Conservation (phyloP, 2,888 invertebrate species). For the Pammene fasciana region DNA sequence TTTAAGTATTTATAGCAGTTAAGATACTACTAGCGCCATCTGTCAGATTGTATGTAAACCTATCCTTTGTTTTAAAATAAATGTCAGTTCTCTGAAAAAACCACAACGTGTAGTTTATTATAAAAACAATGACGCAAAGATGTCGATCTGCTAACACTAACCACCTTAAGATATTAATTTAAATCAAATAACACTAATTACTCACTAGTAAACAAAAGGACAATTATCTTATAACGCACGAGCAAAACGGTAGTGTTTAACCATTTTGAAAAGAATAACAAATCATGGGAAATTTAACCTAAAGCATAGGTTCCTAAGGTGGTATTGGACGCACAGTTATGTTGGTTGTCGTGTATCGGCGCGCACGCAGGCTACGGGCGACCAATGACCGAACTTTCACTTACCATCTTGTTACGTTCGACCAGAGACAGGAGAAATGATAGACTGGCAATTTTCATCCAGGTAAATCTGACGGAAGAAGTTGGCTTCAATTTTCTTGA, state of each 20-base stretch:
- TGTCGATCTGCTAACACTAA: conserved; percentile 20
- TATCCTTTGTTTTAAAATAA: too few relatives aligned
- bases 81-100: too few relatives aligned
- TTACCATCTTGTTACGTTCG: conserved; percentile 68
- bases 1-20: too few relatives aligned
- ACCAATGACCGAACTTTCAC: conserved; percentile 83
- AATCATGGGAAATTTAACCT: conserved; percentile 43
- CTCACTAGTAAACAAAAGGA: conserved; percentile 60
- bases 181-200: conserved; percentile 24
- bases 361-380: conserved; percentile 73
- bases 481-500: too few relatives aligned
- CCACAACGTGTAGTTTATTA: too few relatives aligned
- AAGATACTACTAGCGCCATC: too few relatives aligned
- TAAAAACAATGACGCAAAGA: conserved; percentile 34
- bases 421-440: conserved; percentile 42
- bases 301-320: conserved; percentile 44
- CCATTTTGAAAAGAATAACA: conserved; percentile 48
- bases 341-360: conserved; percentile 65
- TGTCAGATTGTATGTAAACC: too few relatives aligned
- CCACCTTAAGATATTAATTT: conserved; percentile 30
- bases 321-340: conserved; percentile 42
- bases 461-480: not conserved
- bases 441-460: not conserved
- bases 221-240: conserved; percentile 75
- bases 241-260: conserved; percentile 71